Base-by-base conservation (phyloP, 2,888 invertebrate species). In the Zelleria hepariella region DNA sequence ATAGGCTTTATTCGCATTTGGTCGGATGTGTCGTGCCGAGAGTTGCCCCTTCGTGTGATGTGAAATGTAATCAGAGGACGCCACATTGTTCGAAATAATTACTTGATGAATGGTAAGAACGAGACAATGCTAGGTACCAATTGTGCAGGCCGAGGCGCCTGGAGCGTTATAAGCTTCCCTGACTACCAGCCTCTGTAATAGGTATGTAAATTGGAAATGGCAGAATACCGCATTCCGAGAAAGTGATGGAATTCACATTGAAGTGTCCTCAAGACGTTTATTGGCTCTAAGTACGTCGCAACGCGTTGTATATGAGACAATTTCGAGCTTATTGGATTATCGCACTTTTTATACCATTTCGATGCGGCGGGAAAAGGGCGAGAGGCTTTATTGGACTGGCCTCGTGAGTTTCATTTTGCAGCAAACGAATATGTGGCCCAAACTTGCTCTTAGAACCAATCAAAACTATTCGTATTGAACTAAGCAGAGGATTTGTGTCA, bases 221-320 rank as follows among this genome's bases (percentile, higher is more conserved):
- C 60, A 23, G 55, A 21, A 23, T 23, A 10, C 27, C 20, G 61
- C 32, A 60, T 58, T 56, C 61, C 32, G 60, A 62, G 62, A 62
- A 62, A 63, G 42, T 57, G 26, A 10, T 56, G 71, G 74, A 74
- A 78, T 74, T 70, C 70, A 71, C 73, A 73, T 73, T 70, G 64
- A 58, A 69, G 67, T 69, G 66, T 67, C 66, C 67, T 70, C 61
- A 60, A 62, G 64, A 62, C 59, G 65, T 74, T 74, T 78, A 76
- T 75, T 77, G 72, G 69, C 70, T 25, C 47, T 26, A 54, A 42
- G 26, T 15, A n/a, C 20, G 47, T n/a, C 25, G 42, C 55, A 10
- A 20, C 32, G 51, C 51, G 51, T 51, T 23, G 42, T 21, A 21
- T 51, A 51, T 51, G 20, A 20, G 51, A 51, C 3, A 51, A 51